Conservation (phyloP, 2,113 vertebrate species). For the Myotis brandtii region DNA sequence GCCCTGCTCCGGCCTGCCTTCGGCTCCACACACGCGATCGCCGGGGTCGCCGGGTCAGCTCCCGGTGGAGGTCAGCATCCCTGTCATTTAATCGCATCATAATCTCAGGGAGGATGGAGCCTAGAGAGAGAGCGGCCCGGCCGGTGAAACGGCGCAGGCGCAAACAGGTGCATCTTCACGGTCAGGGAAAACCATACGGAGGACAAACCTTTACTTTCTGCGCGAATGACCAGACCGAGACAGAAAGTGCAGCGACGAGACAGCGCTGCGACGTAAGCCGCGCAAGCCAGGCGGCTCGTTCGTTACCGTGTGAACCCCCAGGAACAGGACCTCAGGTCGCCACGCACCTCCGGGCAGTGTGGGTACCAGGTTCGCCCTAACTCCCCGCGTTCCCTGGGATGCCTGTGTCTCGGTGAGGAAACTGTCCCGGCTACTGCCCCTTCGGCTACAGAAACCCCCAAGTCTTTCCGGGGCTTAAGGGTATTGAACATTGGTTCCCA, state of each 20-base stretch:
- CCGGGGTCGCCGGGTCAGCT: neutral
- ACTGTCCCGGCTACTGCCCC: too few species aligned
- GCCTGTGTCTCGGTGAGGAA: neutral
- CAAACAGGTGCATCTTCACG: fast-evolving
- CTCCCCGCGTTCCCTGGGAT: neutral
- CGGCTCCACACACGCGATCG: neutral
- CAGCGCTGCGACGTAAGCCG: fast-evolving
- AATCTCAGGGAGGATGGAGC: neutral
- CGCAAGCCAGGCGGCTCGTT: neutral
- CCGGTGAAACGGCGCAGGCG: fast-evolving
- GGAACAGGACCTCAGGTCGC: neutral
- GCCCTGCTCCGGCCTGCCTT: constrained; percentile 1
- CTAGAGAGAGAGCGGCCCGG: neutral
- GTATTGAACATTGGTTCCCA: neutral
- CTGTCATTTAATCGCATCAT: constrained; percentile 23
- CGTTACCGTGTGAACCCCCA: too few species aligned
- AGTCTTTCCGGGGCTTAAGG: neutral
- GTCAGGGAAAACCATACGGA: fast-evolving
- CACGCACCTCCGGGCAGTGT: too few species aligned
- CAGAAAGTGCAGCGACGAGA: neutral
- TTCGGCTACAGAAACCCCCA: neutral
- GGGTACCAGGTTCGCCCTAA: neutral
- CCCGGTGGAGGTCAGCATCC: constrained; percentile 60
- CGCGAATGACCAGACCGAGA: neutral
- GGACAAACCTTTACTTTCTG: neutral